Evolutionary conservation across 2,888 invertebrate genomes (phyloP).

Genomic region (Hofmannophila pseudospretella): DNA sequence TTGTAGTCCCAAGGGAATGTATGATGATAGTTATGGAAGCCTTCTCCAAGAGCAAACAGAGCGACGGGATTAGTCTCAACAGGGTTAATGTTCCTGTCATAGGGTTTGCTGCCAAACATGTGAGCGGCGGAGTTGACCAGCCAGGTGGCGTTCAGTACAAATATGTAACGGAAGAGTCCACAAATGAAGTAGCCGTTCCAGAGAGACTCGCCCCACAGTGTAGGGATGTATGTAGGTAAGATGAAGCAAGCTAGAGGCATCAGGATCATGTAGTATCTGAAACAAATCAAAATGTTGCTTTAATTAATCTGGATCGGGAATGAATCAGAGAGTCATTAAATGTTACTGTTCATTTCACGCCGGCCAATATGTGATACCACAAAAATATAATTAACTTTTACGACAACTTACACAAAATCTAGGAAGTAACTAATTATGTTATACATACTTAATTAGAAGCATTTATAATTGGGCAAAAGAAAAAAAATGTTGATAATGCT

Average conservation of each 20-base stretch:
- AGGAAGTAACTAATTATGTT: too few species aligned
- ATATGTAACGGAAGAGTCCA: constrained; percentile 85
- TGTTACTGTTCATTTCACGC: too few species aligned
- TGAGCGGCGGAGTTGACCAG: constrained; percentile 94
- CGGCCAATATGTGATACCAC: too few species aligned
- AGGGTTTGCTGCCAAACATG: constrained; percentile 84
- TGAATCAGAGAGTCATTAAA: too few species aligned
- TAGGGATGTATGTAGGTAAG: constrained; percentile 85
- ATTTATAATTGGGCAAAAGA: too few species aligned
- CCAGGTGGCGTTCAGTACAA: constrained; percentile 91
- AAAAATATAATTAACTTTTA: too few species aligned
- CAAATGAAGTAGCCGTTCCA: constrained; percentile 82
- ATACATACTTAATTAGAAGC: too few species aligned
- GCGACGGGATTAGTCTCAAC: constrained; percentile 83
- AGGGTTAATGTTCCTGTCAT: constrained; percentile 86
- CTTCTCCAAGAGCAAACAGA: constrained; percentile 83
- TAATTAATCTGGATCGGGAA: too few species aligned
- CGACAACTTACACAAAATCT: too few species aligned
- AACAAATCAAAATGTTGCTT: constrained; percentile 30
- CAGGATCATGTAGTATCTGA: constrained; percentile 83
- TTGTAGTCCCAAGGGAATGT: constrained; percentile 92
- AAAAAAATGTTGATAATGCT: too few species aligned
- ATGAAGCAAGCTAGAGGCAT: constrained; percentile 87
- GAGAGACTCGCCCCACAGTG: constrained; percentile 86
- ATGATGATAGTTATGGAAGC: constrained; percentile 94